Evolutionary conservation across 2,888 invertebrate species (phyloP), one percentile per base, ranked within the genome.

Genomic region (Dendrolimus pini): DNA sequence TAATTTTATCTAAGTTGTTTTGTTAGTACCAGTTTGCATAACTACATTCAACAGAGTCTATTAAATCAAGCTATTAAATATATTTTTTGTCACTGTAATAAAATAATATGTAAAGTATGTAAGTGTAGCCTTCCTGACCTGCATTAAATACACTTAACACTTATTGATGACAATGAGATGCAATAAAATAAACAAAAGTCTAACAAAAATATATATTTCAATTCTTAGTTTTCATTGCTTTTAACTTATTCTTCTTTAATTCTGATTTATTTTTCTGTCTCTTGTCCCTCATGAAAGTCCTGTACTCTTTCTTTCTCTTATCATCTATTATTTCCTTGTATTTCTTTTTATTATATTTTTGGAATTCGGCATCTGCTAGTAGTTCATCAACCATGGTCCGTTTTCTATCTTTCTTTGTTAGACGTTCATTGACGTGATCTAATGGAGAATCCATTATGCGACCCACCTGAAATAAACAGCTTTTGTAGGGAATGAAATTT

Each of bases 311-410:
- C 72, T 93, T 94, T 59, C 93, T 92, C 71, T 93, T 94, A 55
- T 94, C 94, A 60, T 94, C 93, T 52, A 95, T 92, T 52, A 96
- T 95, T 76, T 96, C 95, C 61, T 94, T 94, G 74, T 94, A 96
- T 80, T 96, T 96, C 68, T 93, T 93, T 77, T 96, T 96, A 68
- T 95, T 96, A 68, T 94, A 95, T 73, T 94, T 94, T 64, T 94
- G 93, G 77, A 97, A 96, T 65, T 96, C 94, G 0, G 96, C 96
- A 89, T 99, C 97, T 0, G 95, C 96, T 76, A 99, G 83, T 2
- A 99, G 91, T 76, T 99, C 99, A 66, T 99, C 98, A 0, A 99
- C 98, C 72, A 99, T 92, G 0, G 98, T 97, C 59, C 93, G 92
- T 82, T 98, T 98, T 41, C 98, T 92, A 69, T 97, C 94, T 76